These are phyloP conservation scores for Stigmatopora nigra DNA, from an alignment of 2,113 vertebrate genomes.

Conservation along the genomic window DNA sequence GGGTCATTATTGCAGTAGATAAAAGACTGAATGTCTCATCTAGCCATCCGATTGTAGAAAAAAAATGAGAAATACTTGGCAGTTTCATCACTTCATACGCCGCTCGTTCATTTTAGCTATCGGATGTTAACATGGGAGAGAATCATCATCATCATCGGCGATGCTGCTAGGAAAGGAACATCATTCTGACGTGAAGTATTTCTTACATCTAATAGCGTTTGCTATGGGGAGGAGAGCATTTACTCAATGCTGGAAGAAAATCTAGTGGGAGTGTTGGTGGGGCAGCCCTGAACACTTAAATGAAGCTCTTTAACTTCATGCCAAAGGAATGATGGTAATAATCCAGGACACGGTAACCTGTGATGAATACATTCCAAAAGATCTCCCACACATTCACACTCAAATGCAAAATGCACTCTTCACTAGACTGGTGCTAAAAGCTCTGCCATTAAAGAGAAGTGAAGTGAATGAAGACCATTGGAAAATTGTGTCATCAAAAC, in stretches of 20 bases:
- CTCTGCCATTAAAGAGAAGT: neutral
- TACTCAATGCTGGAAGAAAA: conserved; percentile 24
- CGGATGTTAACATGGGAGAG: neutral
- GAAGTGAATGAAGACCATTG: neutral
- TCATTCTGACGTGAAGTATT: conserved; percentile 52
- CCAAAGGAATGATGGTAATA: conserved; percentile 42
- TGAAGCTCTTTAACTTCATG: conserved; percentile 35
- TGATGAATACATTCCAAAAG: conserved; percentile 30
- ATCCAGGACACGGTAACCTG: conserved; percentile 46
- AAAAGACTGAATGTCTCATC: conserved; percentile 5
- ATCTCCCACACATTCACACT: conserved; percentile 14
- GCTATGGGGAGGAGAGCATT: conserved; percentile 40
- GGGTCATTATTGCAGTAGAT: conserved; percentile 15
- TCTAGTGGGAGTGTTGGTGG: conserved; percentile 23
- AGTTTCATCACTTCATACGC: conserved; percentile 6
- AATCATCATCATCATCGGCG: conserved; percentile 33
- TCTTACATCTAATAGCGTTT: conserved; percentile 37
- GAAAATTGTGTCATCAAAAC: neutral
- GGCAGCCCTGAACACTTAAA: conserved; percentile 36
- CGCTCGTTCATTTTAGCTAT: neutral
- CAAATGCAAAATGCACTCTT: neutral
- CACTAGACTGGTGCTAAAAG: conserved; percentile 10
- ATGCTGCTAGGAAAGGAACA: conserved; percentile 3
- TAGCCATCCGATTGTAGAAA: neutral
- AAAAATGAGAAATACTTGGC: conserved; percentile 8